These are phyloP conservation scores for Tetanocera ferruginea DNA, from an alignment of 2,888 invertebrate species.

Conservation along the genomic window DNA sequence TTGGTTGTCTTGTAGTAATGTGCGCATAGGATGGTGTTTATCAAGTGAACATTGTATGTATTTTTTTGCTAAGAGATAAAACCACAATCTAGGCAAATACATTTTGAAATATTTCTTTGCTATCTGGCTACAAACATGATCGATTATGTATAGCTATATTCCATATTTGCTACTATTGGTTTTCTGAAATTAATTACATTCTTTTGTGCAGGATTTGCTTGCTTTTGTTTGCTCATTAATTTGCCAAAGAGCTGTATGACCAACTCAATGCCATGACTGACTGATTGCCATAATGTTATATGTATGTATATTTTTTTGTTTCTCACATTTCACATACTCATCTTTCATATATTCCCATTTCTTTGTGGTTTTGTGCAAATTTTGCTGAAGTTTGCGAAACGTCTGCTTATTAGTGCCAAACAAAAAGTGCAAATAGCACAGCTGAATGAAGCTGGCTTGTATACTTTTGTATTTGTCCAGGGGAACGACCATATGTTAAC, in stretches of 20 bases:
- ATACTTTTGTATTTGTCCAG: neutral
- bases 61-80: too few species aligned
- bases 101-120: too few species aligned
- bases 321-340: neutral
- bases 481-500: neutral
- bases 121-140: too few species aligned
- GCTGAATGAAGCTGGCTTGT: neutral
- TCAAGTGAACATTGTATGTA: neutral
- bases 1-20: neutral
- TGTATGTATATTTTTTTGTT: too few species aligned
- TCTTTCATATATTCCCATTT: neutral
- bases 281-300: neutral
- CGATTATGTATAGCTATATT: too few species aligned
- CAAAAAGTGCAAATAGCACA: neutral
- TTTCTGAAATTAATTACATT: neutral
- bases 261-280: neutral
- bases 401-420: conserved; percentile 10
- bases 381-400: conserved; percentile 8
- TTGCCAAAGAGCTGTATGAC: neutral
- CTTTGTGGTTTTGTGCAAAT: neutral
- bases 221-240: conserved; percentile 2
- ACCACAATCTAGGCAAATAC: too few species aligned
- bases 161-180: neutral
- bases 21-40: neutral
- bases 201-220: neutral